Base-by-base conservation (phyloP, 2,888 invertebrate species). In the Hymenopus coronatus region DNA sequence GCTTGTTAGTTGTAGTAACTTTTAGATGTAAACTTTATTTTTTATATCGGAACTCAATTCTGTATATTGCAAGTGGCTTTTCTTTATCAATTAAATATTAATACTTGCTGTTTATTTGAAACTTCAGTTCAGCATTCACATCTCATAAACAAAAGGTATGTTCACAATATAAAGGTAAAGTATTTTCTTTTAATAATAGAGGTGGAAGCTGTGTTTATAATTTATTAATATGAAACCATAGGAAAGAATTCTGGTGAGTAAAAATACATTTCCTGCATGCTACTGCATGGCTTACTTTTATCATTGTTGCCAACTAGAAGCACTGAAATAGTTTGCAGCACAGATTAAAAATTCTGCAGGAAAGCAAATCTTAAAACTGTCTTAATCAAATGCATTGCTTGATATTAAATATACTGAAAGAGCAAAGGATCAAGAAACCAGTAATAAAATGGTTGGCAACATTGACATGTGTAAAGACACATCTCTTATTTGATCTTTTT, bases 41-140 rank as follows among this genome's bases (percentile, higher is more conserved):
- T 33, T 4, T 33, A 33, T 33, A 8, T 33, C 8, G 33, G n/a
- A 82, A 82, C 27, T 27, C 82, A 82, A 20, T 82, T 82, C 27
- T 8, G 6, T 6, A 82, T 6, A n/a, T 28, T 82, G 27, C 83
- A 83, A 83, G 27, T 83, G 83, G 28, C 83, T 28, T 27, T 12
- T 28, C 12, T 27, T 83, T 83, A 20, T 27, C 2, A 15, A n/a
- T 25, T 20, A 70, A 86, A 86, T 86, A 86, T 54, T 86, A 9
- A 85, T 85, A 33, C 28, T 4, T 46, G 15, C 85, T 86, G 81
- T 86, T 86, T 86, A 86, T 86, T 33, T 86, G 54, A 70, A 86
- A 86, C 86, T 86, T 85, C 70, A 85, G 85, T 85, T 85, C 85
- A 33, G 28, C 54, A 28, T 4, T 46, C 28, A 27, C 54, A 28